Base-by-base conservation (phyloP, 2,888 invertebrate species). In the Melieria picta region DNA sequence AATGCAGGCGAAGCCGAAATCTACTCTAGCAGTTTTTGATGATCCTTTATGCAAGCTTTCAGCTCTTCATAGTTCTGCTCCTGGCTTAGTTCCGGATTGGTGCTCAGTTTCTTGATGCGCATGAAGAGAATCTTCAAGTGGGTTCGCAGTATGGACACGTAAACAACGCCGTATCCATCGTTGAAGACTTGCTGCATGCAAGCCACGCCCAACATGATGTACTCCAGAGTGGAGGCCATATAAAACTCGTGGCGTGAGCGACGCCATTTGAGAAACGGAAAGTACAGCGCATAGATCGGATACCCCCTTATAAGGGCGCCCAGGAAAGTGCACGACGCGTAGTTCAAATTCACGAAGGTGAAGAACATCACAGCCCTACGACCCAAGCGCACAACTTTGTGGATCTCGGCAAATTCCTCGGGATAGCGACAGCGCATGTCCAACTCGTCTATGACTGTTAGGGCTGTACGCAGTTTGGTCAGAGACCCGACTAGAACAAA, bases 361-460 rank as follows among this genome's bases (percentile, higher is more conserved):
- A 77, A 79, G 48, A 79, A 72, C 43, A 78, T 57, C 1, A 79
- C 74, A 6, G 78, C 65, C 9, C 76, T 73, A 50, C 79, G 76
- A 57, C 81, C 77, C 13, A 71, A 69, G 2, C 66, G 69, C 7
- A 75, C 72, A 4, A 75, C 71, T 2, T 71, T 62, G 0, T 50
- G 65, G 43, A 81, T 74, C 43, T 74, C 64, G 0, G 45, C 56
- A 4, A 69, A 47, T 42, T 81, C 80, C 3, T 72, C 69, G 0
- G 47, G 43, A 0, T 50, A n/a, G 6, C 30, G 6, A n/a, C 79
- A 79, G 1, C 79, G 69, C 0, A 47, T 73, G 64, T 81, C 81
- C 45, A 81, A 55, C 7, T 57, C 61, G 2, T 75, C 74, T 72
- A 78, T 65, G 1, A 79, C 6, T 0, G 13, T 50, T 30, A 79